Evolutionary conservation across 2,888 invertebrate genomes (phyloP).

Genomic region (Lasioglossum villosulum): DNA sequence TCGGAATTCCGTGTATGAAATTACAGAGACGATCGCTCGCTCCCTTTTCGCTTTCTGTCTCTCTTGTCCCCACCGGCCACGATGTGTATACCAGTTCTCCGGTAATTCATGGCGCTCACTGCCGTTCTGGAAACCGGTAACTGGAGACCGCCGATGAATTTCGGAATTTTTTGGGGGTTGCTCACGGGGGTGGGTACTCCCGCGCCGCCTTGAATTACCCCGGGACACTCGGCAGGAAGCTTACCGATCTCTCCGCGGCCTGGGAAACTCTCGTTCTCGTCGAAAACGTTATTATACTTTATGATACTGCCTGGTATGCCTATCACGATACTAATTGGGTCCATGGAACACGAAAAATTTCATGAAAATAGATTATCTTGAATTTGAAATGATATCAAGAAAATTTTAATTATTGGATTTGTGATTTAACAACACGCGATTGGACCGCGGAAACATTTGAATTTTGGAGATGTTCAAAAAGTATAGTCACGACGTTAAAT

Average conservation of each 20-base stretch:
- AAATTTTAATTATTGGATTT: no score
- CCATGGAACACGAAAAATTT: no score
- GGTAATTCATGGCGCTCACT: slow-evolving; percentile 1
- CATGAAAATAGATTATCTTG: no score
- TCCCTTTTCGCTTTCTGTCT: slow-evolving; percentile 18
- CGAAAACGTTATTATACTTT: background rate
- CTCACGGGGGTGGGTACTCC: background rate
- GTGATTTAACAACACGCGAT: no score
- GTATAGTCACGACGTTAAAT: no score
- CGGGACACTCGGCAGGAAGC: background rate
- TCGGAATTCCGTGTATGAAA: slow-evolving; percentile 66
- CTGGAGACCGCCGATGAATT: slow-evolving; percentile 50
- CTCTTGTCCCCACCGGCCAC: background rate
- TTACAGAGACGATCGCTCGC: slow-evolving; percentile 60
- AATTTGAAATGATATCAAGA: no score
- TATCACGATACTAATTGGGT: no score
- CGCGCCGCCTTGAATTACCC: background rate
- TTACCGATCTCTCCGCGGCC: background rate
- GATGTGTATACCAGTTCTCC: slow-evolving; percentile 11
- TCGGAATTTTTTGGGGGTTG: slow-evolving; percentile 29
- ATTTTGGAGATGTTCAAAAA: no score
- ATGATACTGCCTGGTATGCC: no score
- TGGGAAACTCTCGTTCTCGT: background rate
- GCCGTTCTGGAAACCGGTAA: slow-evolving; percentile 29
- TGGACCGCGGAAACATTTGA: no score